Conservation (phyloP, 2,888 invertebrate species). For the Lithophane socia region DNA sequence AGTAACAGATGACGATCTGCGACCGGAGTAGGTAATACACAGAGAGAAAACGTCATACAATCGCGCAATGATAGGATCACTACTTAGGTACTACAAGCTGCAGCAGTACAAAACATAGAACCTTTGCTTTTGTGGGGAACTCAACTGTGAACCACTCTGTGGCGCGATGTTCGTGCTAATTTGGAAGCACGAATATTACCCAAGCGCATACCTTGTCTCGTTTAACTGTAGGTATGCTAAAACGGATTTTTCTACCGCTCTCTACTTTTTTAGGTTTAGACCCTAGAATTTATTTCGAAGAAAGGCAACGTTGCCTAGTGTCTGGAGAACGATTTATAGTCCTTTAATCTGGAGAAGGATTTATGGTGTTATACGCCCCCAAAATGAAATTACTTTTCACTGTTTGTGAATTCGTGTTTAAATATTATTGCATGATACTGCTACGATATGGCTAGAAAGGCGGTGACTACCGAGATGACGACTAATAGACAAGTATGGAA, state of each 20-base stretch:
- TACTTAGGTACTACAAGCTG: neutral
- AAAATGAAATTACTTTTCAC: conserved; percentile 2
- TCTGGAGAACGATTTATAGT: conserved; percentile 17
- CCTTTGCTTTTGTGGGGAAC: neutral
- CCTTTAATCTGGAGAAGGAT: conserved; percentile 17
- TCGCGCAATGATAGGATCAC: neutral
- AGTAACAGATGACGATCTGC: neutral
- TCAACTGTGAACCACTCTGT: too few relatives aligned
- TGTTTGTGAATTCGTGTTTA: conserved; percentile 9
- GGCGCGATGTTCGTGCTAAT: too few relatives aligned
- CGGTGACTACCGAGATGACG: too few relatives aligned
- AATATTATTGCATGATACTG: neutral
- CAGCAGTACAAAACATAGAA: neutral
- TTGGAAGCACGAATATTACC: neutral
- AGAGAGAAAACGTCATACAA: neutral
- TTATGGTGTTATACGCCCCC: conserved; percentile 6
- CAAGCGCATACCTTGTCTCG: neutral
- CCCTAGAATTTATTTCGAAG: conserved; percentile 4
- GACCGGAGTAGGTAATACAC: neutral
- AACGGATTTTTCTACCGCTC: neutral
- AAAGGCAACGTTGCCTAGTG: neutral
- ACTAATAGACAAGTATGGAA: too few relatives aligned
- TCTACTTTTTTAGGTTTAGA: neutral
- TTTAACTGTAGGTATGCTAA: neutral
- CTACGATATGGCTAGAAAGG: too few relatives aligned